phyloP scores from a whole-genome alignment of 2,113 vertebrate species.

The Microcebus ravelobensis region DNA sequence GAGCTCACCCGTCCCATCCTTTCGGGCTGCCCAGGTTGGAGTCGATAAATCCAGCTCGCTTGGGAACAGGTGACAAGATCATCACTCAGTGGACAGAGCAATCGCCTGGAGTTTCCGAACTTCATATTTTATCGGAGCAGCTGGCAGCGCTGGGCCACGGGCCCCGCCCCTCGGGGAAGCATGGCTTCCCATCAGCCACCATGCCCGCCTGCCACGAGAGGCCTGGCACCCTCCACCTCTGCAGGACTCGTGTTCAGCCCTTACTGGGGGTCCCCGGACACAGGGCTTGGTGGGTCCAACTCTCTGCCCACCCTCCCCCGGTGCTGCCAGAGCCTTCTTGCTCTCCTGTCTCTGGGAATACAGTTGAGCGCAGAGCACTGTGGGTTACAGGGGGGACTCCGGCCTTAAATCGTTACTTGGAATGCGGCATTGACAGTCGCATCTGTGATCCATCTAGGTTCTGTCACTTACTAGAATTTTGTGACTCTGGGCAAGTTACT shows the following conservation, averaged over 20 bases:
- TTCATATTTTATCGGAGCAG: constrained; percentile 85
- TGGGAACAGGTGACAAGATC: constrained; percentile 81
- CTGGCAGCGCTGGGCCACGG: constrained; percentile 78
- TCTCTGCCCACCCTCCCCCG: background rate
- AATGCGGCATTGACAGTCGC: no score
- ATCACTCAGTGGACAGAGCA: constrained; percentile 80
- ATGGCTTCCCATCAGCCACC: background rate
- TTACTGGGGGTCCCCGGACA: background rate
- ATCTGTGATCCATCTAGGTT: background rate
- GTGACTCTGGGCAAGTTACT: background rate
- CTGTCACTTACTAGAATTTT: background rate
- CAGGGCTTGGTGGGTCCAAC: no score
- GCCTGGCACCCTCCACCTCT: rapidly evolving
- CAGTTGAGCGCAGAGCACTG: background rate
- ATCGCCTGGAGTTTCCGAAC: constrained; percentile 82
- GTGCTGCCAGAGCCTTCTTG: background rate
- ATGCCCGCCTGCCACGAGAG: background rate
- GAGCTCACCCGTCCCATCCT: constrained; percentile 78
- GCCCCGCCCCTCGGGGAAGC: background rate
- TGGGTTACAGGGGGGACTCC: background rate
- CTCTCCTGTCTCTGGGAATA: background rate
- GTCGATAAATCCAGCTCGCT: constrained; percentile 85
- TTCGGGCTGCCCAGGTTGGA: constrained; percentile 77
- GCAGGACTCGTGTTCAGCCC: background rate
- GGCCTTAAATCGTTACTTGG: background rate